These are phyloP conservation scores for Mesocentrotus franciscanus DNA, from an alignment of 53 echinoderm and acorn worm species.

Conservation along the genomic window DNA sequence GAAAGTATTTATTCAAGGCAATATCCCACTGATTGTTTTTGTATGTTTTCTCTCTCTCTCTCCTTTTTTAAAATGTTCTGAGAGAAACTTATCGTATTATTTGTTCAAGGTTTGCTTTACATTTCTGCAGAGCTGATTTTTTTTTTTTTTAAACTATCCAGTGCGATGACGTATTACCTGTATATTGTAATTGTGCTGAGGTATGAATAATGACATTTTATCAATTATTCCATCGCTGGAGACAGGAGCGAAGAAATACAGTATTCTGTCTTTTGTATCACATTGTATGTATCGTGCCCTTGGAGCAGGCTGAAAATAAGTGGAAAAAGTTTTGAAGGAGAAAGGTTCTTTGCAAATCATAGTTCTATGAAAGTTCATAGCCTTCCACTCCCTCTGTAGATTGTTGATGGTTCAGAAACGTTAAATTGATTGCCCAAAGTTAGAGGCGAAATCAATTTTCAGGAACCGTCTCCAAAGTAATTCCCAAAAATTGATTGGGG, in stretches of 20 bases:
- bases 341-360: background rate
- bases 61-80: too few relatives aligned
- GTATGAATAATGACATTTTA: background rate
- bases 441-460: slow-evolving; percentile 2
- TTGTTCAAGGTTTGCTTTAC: too few relatives aligned
- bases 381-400: background rate
- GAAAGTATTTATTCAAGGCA: background rate
- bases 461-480: background rate
- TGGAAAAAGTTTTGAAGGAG: background rate
- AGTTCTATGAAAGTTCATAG: slow-evolving; percentile 18
- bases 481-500: background rate
- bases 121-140: background rate
- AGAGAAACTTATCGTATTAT: too few relatives aligned
- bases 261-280: background rate
- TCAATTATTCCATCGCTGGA: background rate
- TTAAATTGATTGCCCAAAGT: slow-evolving; percentile 23
- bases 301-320: background rate
- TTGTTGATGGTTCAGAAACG: background rate
- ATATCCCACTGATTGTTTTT: background rate
- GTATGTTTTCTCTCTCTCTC: background rate
- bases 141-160: background rate
- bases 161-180: too few relatives aligned
- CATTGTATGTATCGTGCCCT: background rate
- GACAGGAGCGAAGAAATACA: background rate
- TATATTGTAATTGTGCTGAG: background rate